These are phyloP conservation scores for Dendronephthya gigantea DNA, from an alignment of 64 coral and sea anemone species.

Conservation along the genomic window DNA sequence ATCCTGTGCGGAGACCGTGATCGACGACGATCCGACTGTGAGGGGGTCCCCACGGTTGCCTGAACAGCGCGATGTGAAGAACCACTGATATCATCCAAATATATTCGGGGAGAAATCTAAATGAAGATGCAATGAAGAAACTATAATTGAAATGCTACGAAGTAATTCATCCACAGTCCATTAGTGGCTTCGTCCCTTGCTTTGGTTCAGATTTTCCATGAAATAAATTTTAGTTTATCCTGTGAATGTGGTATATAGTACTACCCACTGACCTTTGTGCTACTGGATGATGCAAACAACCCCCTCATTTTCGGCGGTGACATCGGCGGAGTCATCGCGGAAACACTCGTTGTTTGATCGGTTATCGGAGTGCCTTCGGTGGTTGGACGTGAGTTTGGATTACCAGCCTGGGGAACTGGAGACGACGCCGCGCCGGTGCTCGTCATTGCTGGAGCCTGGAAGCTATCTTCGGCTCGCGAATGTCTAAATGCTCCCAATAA, in stretches of 20 bases:
- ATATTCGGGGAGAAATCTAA: not conserved
- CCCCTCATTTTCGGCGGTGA: not conserved
- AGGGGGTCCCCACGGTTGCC: not conserved
- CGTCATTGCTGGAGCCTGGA: not conserved
- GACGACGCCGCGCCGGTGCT: not conserved
- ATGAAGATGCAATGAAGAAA: not conserved
- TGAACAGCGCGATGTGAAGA: not conserved
- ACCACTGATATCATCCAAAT: not conserved
- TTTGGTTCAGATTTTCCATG: too few relatives aligned
- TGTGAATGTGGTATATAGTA: not conserved
- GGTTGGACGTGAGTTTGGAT: not conserved
- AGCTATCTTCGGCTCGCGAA: not conserved
- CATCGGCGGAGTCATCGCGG: not conserved
- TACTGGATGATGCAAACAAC: not conserved
- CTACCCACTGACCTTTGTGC: not conserved
- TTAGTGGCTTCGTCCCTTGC: too few relatives aligned
- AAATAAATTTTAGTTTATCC: not conserved
- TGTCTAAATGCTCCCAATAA: not conserved
- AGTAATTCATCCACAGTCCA: not conserved
- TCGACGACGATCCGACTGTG: not conserved
- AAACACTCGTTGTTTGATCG: not conserved
- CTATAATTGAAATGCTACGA: not conserved
- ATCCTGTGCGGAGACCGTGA: not conserved
- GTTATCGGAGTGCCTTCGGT: not conserved
- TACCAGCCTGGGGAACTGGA: not conserved